Evolutionary conservation across 2,888 invertebrate genomes (phyloP), one percentile per base, ranked within the genome.

Genomic region (Erebia ligea): DNA sequence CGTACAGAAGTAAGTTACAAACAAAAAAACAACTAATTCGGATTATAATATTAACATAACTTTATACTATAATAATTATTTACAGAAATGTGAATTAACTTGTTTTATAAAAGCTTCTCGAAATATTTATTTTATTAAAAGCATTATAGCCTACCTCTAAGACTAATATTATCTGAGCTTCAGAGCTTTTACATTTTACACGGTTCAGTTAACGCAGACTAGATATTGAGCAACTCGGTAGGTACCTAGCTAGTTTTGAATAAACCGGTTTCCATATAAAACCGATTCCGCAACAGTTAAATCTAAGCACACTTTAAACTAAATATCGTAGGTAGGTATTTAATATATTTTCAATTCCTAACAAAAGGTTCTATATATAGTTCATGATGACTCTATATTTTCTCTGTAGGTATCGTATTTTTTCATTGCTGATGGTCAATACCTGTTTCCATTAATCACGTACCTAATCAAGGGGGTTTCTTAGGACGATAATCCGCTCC

Each of bases 261-360:
- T 54, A 62, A 70, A 70, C 70, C 63, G 63, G 70, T 70, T 67
- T 56, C 40, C 56, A 61, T 61, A 62, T 70, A 66, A 70, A 66
- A 61, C 65, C 40, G 58, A 69, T 70, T 62, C 34, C 48, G 67
- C 62, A 67, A 70, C 57, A 59, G 62, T 15, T 70, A 56, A 69
- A 69, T 42, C 45, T 64, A 69, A 50, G 11, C 11, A 50, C 52
- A 34, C 34, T 34, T 54, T 64, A 13, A 40, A 40, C 34, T 40
- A 63, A 25, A 57, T 57, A 13, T 17, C 17, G n/a, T 21, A 11
- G 3, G 10, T 34, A 34, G 9, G 2, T 48, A 48, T 48, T 5
- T 21, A 11, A 11, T 45, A 11, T 19, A 4, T 15, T 21, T 66
- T 34, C 52, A 15, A 54, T 34, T 42, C 34, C 13, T 40, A 64